Evolutionary conservation across 2,888 invertebrate genomes (phyloP).

Genomic region (Operophtera brumata): DNA sequence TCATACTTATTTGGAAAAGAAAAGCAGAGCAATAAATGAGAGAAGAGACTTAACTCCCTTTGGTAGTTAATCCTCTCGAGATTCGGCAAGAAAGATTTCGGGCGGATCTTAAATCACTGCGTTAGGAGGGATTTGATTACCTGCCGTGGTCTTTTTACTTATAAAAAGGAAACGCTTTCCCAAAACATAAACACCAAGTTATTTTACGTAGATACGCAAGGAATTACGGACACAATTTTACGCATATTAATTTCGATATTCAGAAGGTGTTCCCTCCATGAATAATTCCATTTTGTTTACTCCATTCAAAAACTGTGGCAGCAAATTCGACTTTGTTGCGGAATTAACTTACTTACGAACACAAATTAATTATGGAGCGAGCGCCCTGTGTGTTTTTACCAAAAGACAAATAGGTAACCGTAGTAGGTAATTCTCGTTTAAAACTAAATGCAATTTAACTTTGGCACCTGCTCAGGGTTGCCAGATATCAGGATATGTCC

Average conservation of each 20-base stretch:
- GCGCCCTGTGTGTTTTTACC: background rate
- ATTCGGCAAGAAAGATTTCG: conserved; percentile 39
- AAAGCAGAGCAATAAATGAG: conserved; percentile 44
- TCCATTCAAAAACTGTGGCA: background rate
- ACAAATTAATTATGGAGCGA: background rate
- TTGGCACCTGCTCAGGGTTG: too few species aligned
- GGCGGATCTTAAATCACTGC: conserved; percentile 35
- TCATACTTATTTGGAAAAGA: conserved; percentile 26
- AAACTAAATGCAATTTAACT: too few species aligned
- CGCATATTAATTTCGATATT: conserved; percentile 1
- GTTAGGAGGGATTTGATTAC: conserved; percentile 38
- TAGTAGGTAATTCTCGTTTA: background rate
- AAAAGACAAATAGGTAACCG: background rate
- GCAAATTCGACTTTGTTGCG: background rate
- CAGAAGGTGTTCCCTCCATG: background rate
- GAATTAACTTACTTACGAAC: background rate
- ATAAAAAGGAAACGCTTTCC: conserved; percentile 13
- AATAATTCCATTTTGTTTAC: background rate
- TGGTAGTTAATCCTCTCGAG: conserved; percentile 41
- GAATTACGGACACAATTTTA: background rate
- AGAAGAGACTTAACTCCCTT: conserved; percentile 45
- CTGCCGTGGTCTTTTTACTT: conserved; percentile 28
- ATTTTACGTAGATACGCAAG: background rate
- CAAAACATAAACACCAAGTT: background rate
- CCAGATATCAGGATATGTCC: too few species aligned